Evolutionary conservation across 2,888 invertebrate genomes (phyloP), one percentile per base, ranked within the genome.

Genomic region (Marasmarcha lunaedactyla): DNA sequence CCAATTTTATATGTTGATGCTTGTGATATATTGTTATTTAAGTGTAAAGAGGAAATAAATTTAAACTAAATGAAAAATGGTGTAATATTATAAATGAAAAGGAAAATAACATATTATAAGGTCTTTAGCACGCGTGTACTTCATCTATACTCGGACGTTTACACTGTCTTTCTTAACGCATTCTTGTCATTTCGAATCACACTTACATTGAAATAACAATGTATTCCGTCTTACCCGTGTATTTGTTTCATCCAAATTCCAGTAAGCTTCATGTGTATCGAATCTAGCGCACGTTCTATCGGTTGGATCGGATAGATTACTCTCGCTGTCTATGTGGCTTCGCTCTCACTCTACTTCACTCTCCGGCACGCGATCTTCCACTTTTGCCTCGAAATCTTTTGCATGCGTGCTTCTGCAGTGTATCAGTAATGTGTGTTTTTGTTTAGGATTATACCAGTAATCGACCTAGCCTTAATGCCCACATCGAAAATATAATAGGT

Each of bases 1-100:
- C 61, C 65, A 59, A 50, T 71, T 71, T 70, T 68, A 73, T 77
- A 78, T 76, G 76, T 81, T 79, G 76, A 77, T 57, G 79, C 79
- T 79, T 81, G 81, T 81, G 81, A 81, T 79, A 81, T 78, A 78
- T 81, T 81, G 81, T 81, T 81, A 81, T 81, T 81, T 79, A 81
- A 77, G 79, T 79, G 81, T 81, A 81, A 81, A 70, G 71, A 68
- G 65, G 68, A 74, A 71, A 66, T 71, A 73, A 62, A 67, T 71
- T 64, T 71, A 65, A 69, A 67, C 70, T 70, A 63, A 71, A 53
- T 47, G 63, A 56, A 20, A 20, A 63, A 67, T 61, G 59, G 60
- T 72, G 69, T 72, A 71, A 67, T 67, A 50, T 66, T 70, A 65
- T 59, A 56, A 59, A 67, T 45, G 43, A 59, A 60, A 57, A 59